Percentiles rank a stretch among this genome's conserved stretches.
Evolutionary conservation across 1,140 invertebrate genomes (phyloP).

Genomic region (Phocides pigmalion): DNA sequence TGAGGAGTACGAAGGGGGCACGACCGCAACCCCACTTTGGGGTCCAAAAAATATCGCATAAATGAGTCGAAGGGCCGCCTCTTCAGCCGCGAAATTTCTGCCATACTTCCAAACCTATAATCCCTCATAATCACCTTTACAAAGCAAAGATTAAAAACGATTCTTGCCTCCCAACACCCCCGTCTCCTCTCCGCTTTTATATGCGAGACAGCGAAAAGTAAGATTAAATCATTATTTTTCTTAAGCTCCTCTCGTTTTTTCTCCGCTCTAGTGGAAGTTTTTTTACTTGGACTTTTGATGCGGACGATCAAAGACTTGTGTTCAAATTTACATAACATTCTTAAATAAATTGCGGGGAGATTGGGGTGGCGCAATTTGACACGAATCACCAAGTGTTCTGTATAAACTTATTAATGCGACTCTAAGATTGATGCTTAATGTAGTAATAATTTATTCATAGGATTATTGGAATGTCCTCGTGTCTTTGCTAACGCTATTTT

Average conservation of each 20-base stretch:
- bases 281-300: constrained; percentile 81
- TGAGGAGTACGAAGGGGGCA: constrained; percentile 61
- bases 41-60: constrained; percentile 75
- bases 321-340: constrained; percentile 84
- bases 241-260: constrained; percentile 81
- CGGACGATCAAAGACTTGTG: constrained; percentile 82
- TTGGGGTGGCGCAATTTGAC: constrained; percentile 60
- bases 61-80: constrained; percentile 70
- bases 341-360: constrained; percentile 80
- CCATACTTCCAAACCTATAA: constrained; percentile 84
- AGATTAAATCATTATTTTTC: constrained; percentile 84
- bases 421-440: constrained; percentile 69
- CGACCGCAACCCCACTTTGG: constrained; percentile 71
- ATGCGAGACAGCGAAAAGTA: constrained; percentile 79
- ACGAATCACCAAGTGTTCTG: constrained; percentile 50
- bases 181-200: constrained; percentile 67
- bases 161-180: constrained; percentile 65
- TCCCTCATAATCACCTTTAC: constrained; percentile 85
- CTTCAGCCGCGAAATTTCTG: constrained; percentile 78
- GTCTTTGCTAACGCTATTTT: constrained; percentile 4
- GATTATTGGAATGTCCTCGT: constrained; percentile 54
- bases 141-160: constrained; percentile 85
- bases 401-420: constrained; percentile 78
- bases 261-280: constrained; percentile 74
- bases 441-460: constrained; percentile 73